Base-by-base conservation (phyloP, 2,113 vertebrate genomes). In the Ovis aries region DNA sequence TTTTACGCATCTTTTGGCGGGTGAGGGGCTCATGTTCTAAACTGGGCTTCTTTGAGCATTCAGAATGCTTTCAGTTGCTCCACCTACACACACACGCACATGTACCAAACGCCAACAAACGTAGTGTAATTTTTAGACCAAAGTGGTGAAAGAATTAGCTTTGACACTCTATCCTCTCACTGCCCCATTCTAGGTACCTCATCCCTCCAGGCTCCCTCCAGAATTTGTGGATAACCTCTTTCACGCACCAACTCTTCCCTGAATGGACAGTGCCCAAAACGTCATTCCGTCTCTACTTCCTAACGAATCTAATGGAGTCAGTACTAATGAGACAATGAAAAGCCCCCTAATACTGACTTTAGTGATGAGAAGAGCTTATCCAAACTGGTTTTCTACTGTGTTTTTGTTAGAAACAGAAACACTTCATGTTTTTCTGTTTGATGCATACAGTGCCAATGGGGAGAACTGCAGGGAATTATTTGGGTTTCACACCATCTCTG, bases 111-210 rank as follows among this genome's bases (percentile, higher is more conserved):
- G 29, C 36, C 11, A 60, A 4, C 45, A 92, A 62, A 36, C 27
- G 2, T 9, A 81, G 27, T 9, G 40, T 6, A 29, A 13, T 25
- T 90, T 62, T 85, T 40, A 85, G 16, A 31, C 3, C 5, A 87
- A 93, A 59, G 12, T 48, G 14, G 15, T 6, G 7, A 14, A 88
- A 29, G 6, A 16, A 6, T 48, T 71, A 31, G 16, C 48, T 95
- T 67, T 55, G 40, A 33, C 29, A 25, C 0, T 40, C 9, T 2
- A 3, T 3, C 7, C 19, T 96, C 48, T 19, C 23, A 31, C 5
- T 29, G 3, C 6, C 19, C 31, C 50, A 13, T 21, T 43, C 16
- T 23, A 33, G n/a, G 4, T 0, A 8, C 8, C 27, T 21, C 3
- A 10, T 23, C n/a, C 43, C 17, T 23, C 45, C 29, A 2, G 23